Evolutionary conservation across 2,113 vertebrate species (phyloP).

Genomic region (Pelusios castaneus): DNA sequence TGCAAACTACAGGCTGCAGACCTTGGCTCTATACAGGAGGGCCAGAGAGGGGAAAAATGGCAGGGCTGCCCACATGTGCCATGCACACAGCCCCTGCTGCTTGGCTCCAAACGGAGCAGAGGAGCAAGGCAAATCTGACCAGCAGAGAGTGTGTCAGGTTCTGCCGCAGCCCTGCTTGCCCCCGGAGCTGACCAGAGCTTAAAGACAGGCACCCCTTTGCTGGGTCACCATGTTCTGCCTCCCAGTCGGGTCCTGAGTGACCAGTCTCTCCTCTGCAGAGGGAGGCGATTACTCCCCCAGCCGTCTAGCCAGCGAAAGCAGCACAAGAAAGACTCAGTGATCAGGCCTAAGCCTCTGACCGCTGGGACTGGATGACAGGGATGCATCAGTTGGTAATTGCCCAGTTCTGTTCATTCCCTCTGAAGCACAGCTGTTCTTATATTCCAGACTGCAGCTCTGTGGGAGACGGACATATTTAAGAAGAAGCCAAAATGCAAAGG

Average conservation of each 20-base stretch:
- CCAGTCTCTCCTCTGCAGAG: background rate
- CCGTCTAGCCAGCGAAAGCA: background rate
- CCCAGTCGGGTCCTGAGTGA: accelerated
- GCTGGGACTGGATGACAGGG: background rate
- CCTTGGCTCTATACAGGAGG: background rate
- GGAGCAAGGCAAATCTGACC: too few species aligned
- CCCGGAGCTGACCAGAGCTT: background rate
- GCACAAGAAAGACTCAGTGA: background rate
- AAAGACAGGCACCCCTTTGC: background rate
- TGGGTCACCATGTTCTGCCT: background rate
- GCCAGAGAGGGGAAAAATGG: background rate
- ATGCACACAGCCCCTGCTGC: background rate
- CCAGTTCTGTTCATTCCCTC: background rate
- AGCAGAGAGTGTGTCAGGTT: background rate
- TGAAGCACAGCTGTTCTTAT: background rate
- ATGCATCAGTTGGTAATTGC: background rate
- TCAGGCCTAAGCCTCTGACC: background rate
- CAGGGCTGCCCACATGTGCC: background rate
- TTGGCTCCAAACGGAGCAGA: too few species aligned
- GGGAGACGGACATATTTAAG: background rate
- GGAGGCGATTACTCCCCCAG: accelerated
- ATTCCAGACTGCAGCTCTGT: background rate
- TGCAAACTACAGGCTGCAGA: background rate
- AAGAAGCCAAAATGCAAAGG: background rate
- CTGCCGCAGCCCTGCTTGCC: background rate